Conservation (phyloP, 2,888 invertebrate species). For the Stenchaetothrips biformis region DNA sequence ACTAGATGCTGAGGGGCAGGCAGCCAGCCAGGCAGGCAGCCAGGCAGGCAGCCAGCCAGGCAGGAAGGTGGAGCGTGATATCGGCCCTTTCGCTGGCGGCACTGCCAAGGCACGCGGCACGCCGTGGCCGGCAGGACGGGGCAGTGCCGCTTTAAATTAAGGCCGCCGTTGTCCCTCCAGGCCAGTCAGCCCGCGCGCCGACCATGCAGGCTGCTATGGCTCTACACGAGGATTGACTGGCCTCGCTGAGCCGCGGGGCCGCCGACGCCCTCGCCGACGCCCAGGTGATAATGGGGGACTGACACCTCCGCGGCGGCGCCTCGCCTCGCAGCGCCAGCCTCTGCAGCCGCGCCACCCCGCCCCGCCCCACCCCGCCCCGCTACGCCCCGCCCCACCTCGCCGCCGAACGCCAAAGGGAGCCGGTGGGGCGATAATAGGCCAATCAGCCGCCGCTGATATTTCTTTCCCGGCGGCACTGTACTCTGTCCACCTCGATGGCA, state of each 20-base stretch:
- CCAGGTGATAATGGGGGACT: neutral
- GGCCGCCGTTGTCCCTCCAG: neutral
- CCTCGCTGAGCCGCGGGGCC: too few relatives aligned
- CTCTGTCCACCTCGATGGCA: too few relatives aligned
- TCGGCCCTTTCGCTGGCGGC: neutral
- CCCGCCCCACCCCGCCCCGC: neutral
- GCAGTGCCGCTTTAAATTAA: too few relatives aligned
- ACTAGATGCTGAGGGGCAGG: neutral
- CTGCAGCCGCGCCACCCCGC: neutral
- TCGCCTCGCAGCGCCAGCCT: neutral
- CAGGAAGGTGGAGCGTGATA: too few relatives aligned
- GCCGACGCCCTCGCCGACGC: too few relatives aligned
- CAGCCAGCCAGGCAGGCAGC: too few relatives aligned
- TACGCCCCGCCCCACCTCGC: neutral
- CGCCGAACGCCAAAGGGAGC: neutral
- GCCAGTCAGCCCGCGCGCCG: neutral
- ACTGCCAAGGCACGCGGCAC: neutral
- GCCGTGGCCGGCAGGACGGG: neutral
- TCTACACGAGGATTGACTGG: too few relatives aligned
- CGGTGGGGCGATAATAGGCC: too few relatives aligned
- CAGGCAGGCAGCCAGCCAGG: too few relatives aligned
- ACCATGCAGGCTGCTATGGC: neutral
- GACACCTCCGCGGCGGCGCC: neutral
- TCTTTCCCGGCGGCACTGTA: too few relatives aligned
- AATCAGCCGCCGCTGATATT: too few relatives aligned